phyloP scores from a whole-genome alignment of 2,797 vertebrate genomes.

The Heteromormyrus szaboi region DNA sequence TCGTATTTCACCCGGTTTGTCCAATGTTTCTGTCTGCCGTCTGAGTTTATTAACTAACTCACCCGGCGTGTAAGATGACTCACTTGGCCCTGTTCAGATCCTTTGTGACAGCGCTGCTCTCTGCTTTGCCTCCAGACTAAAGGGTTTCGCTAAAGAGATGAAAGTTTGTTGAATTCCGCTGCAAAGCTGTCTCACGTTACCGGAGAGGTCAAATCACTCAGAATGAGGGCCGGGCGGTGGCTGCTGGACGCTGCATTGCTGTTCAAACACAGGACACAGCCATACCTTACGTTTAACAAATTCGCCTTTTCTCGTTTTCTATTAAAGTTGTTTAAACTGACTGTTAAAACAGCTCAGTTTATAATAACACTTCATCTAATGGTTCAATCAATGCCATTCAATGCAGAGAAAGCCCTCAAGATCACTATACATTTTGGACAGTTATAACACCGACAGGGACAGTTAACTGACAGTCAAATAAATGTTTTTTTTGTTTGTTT shows the following conservation, averaged over 20 bases:
- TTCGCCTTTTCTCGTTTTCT: not conserved
- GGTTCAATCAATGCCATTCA: not conserved
- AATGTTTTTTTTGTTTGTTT: not conserved
- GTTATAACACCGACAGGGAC: not conserved
- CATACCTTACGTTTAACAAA: not conserved
- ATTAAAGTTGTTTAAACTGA: not conserved
- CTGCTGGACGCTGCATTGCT: constrained; percentile 17
- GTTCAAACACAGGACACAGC: not conserved
- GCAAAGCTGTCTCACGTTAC: constrained; percentile 63
- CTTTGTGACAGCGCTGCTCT: not conserved
- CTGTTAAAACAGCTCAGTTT: not conserved
- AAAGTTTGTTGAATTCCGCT: constrained; percentile 70
- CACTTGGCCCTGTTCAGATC: not conserved
- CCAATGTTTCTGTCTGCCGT: not conserved
- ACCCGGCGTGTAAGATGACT: not conserved
- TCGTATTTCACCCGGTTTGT: not conserved
- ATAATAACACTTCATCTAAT: not conserved
- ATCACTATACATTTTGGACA: not conserved
- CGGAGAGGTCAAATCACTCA: constrained; percentile 72
- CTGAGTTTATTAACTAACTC: not conserved
- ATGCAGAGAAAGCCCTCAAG: not conserved
- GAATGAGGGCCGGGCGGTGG: constrained; percentile 47
- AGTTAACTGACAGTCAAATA: not conserved
- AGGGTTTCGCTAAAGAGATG: constrained; percentile 66
- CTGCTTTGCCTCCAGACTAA: constrained; percentile 26